Evolutionary conservation across 1,140 invertebrate species (phyloP).

Genomic region (Sitophilus oryzae): DNA sequence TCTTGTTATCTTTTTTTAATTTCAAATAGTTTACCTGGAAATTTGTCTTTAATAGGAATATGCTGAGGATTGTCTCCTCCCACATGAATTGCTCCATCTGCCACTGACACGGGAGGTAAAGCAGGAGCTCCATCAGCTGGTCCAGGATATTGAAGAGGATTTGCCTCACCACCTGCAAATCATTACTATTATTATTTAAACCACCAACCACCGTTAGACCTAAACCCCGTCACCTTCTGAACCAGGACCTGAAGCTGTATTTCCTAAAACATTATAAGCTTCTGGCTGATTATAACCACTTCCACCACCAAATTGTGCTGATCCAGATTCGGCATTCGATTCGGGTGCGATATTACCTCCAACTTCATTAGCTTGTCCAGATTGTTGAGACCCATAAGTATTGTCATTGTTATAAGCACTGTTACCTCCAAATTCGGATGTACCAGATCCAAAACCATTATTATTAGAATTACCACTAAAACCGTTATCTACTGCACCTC

Average conservation of each 20-base stretch:
- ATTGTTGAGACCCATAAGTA: no score
- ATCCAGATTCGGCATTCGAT: background rate
- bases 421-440: no score
- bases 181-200: background rate
- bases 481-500: no score
- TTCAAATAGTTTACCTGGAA: slow-evolving; percentile 30
- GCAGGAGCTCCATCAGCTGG: slow-evolving; percentile 7
- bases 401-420: no score
- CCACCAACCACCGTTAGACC: background rate
- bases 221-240: no score
- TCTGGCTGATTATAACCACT: background rate
- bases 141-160: slow-evolving; percentile 8
- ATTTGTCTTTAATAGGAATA: slow-evolving; percentile 41
- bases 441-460: no score
- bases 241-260: no score
- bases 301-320: background rate
- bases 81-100: slow-evolving; percentile 36
- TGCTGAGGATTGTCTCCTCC: slow-evolving; percentile 32
- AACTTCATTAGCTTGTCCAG: no score
- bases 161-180: slow-evolving; percentile 3
- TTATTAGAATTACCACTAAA: no score
- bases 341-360: no score
- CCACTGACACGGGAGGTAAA: slow-evolving; percentile 30
- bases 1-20: no score
- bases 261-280: no score